Evolutionary conservation across 2,888 invertebrate species (phyloP).

Genomic region (Drosophila neotestacea): DNA sequence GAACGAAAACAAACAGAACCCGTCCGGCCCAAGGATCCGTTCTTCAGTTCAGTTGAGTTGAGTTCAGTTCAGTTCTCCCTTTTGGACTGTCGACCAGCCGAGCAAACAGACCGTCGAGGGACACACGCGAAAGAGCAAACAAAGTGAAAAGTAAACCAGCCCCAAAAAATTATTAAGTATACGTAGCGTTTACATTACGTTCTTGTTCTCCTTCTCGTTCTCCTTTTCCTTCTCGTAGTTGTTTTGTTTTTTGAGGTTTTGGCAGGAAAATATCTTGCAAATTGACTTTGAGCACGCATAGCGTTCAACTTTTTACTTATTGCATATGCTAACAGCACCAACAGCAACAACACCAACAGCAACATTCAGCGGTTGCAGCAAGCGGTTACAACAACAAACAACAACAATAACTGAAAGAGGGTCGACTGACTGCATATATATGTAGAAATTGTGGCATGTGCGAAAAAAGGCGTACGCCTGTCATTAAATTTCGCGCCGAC

Average conservation of each 20-base stretch:
- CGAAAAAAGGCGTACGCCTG: slow-evolving; percentile 73
- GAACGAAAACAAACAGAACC: slow-evolving; percentile 60
- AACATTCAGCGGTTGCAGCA: slow-evolving; percentile 23
- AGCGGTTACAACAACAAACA: slow-evolving; percentile 24
- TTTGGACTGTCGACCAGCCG: background rate
- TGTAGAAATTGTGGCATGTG: slow-evolving; percentile 69
- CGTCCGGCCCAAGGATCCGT: slow-evolving; percentile 48
- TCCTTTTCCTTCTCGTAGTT: background rate
- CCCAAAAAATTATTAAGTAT: slow-evolving; percentile 64
- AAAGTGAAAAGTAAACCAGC: slow-evolving; percentile 13
- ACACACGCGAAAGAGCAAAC: slow-evolving; percentile 39
- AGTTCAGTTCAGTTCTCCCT: background rate
- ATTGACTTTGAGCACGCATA: slow-evolving; percentile 75
- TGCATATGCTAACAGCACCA: slow-evolving; percentile 37
- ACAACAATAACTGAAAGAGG: slow-evolving; percentile 29
- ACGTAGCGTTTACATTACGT: slow-evolving; percentile 55
- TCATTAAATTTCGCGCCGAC: slow-evolving; percentile 77
- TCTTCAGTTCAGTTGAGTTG: background rate
- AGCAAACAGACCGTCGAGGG: slow-evolving; percentile 21
- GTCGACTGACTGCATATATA: slow-evolving; percentile 48
- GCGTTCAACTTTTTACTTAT: slow-evolving; percentile 54
- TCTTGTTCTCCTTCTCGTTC: background rate
- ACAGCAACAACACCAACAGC: slow-evolving; percentile 29
- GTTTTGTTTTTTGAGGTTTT: slow-evolving; percentile 38
- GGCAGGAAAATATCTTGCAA: slow-evolving; percentile 73